Evolutionary conservation across 2,797 vertebrate species (phyloP).

Genomic region (Bufotes viridis): DNA sequence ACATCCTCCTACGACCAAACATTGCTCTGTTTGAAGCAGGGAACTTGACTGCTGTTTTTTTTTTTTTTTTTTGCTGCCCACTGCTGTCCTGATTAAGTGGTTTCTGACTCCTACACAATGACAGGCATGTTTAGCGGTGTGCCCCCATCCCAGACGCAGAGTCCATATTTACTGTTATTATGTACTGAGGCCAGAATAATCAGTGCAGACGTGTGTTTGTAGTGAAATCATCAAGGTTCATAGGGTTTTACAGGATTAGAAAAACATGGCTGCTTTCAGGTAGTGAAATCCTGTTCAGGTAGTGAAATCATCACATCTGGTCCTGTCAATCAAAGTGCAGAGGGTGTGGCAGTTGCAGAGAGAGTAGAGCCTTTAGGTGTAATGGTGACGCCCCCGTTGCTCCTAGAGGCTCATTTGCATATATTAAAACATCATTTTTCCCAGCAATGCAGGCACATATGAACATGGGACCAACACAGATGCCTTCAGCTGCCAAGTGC

Average conservation of each 20-base stretch:
- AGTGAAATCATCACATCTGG: too few relatives aligned
- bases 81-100: constrained; percentile 33
- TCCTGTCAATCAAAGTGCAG: too few relatives aligned
- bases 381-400: too few relatives aligned
- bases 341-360: too few relatives aligned
- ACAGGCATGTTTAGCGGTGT: constrained; percentile 8
- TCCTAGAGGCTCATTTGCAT: too few relatives aligned
- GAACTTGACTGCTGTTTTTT: constrained; percentile 39
- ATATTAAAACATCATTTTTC: too few relatives aligned
- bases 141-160: background rate
- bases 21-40: constrained; percentile 41
- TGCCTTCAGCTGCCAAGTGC: too few relatives aligned
- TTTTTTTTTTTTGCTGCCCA: constrained; percentile 45
- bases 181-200: background rate
- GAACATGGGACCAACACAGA: too few relatives aligned
- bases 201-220: background rate
- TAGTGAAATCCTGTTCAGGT: too few relatives aligned
- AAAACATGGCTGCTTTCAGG: background rate
- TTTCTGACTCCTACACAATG: constrained; percentile 46
- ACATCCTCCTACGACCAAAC: constrained; percentile 50
- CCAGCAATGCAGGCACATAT: too few relatives aligned
- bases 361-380: too few relatives aligned
- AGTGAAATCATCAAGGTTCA: background rate
- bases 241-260: background rate
- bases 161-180: background rate